These are phyloP conservation scores for Bradynema listronoti DNA, from an alignment of 1,140 invertebrate species.

Conservation along the genomic window DNA sequence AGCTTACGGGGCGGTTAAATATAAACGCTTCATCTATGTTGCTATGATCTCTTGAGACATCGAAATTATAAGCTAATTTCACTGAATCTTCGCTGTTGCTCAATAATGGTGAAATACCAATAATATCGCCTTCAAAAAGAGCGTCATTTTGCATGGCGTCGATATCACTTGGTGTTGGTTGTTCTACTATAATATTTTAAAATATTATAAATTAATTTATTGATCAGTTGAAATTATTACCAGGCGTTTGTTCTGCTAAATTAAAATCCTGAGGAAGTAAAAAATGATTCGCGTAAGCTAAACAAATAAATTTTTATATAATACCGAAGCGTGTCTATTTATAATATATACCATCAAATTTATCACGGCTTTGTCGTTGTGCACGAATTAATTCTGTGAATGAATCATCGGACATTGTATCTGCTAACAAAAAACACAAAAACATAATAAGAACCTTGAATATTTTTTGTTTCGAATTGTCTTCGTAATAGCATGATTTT, in stretches of 20 bases:
- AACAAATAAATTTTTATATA: not conserved
- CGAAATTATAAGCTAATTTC: not conserved
- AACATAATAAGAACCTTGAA: too few relatives aligned
- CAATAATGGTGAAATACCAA: constrained; percentile 33
- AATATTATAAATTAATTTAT: not conserved
- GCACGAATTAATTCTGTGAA: too few relatives aligned
- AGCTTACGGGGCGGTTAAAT: constrained; percentile 35
- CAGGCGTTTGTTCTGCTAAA: constrained; percentile 43
- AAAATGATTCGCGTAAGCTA: constrained; percentile 36
- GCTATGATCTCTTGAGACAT: constrained; percentile 5
- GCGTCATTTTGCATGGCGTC: constrained; percentile 53
- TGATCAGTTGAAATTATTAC: constrained; percentile 13
- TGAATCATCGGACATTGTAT: too few relatives aligned
- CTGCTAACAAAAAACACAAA: too few relatives aligned
- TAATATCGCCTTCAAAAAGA: constrained; percentile 55
- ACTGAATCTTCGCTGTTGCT: constrained; percentile 11
- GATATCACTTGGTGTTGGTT: constrained; percentile 44
- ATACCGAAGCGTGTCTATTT: too few relatives aligned
- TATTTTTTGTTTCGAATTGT: too few relatives aligned
- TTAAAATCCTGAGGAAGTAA: constrained; percentile 56
- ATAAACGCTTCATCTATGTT: constrained; percentile 18
- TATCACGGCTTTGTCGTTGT: too few relatives aligned
- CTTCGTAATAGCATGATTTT: too few relatives aligned
- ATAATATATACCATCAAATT: too few relatives aligned
- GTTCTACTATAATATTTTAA: constrained; percentile 36